Percentiles rank a stretch among this genome's conserved stretches.
phyloP scores from a whole-genome alignment of 2,797 vertebrate genomes.

The Balearica regulorum region DNA sequence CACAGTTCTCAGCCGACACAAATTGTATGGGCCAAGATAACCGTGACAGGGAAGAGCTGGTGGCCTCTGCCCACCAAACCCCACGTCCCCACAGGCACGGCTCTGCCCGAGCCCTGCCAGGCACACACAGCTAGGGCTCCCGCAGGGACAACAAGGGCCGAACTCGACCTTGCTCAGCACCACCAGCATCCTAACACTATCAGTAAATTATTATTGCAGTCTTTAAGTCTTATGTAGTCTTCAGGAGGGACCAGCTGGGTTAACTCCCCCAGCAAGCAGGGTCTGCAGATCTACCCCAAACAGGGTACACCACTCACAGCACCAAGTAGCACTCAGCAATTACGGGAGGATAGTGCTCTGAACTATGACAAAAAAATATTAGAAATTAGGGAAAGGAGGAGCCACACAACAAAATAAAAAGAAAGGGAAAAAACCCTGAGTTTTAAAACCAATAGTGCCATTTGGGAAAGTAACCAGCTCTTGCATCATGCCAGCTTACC shows the following conservation, averaged over 20 bases:
- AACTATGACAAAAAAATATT: not conserved
- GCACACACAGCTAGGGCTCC: not conserved
- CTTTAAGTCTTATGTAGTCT: not conserved
- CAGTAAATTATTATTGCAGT: not conserved
- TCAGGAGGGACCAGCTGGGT: not conserved
- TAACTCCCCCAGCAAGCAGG: not conserved
- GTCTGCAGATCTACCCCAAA: not conserved
- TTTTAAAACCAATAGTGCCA: not conserved
- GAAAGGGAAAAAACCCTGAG: fast-evolving
- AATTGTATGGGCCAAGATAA: not conserved
- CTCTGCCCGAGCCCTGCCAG: no score
- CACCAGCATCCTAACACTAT: not conserved
- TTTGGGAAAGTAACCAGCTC: not conserved
- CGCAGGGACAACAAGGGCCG: not conserved
- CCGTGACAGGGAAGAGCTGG: fast-evolving
- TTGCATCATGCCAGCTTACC: not conserved
- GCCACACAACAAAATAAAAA: not conserved
- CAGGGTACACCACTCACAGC: no score
- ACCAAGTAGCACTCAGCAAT: not conserved
- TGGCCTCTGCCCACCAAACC: not conserved
- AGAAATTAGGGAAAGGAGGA: not conserved
- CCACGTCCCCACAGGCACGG: fast-evolving
- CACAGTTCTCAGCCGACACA: not conserved
- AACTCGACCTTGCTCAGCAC: not conserved
- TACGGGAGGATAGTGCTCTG: not conserved